Evolutionary conservation across 2,113 vertebrate species (phyloP).

Genomic region (Promerops cafer): DNA sequence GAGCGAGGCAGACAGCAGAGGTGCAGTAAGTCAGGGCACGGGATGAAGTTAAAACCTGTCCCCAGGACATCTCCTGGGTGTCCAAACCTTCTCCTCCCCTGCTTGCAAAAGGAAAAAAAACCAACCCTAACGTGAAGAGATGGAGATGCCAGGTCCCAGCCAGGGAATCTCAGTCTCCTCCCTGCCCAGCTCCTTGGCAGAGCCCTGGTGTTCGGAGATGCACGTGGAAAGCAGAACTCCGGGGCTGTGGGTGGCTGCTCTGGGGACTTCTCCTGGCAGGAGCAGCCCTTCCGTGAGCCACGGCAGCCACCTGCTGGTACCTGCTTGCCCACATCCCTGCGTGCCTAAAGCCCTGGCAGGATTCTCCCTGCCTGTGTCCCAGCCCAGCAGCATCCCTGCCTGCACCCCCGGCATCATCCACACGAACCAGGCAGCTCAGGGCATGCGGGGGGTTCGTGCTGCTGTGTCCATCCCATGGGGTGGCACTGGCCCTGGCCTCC

Average conservation of each 20-base stretch:
- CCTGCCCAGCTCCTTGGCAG: not conserved
- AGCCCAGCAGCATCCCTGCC: not conserved
- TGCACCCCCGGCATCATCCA: not conserved
- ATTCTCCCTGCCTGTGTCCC: not conserved
- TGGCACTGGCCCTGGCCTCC: not conserved
- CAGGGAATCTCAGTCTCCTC: not conserved
- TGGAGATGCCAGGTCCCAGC: not conserved
- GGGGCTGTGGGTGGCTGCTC: not conserved
- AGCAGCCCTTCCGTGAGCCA: not conserved
- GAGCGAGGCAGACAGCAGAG: not conserved
- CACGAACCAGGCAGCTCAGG: not conserved
- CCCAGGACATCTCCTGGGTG: not conserved
- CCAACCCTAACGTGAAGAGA: rapidly evolving
- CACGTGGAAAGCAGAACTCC: rapidly evolving
- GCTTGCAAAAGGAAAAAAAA: rapidly evolving
- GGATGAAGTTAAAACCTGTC: not conserved
- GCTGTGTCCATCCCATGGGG: not conserved
- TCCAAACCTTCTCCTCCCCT: not conserved
- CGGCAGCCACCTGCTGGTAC: not conserved
- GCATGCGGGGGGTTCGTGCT: not conserved
- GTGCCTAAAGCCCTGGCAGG: not conserved
- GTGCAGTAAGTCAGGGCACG: rapidly evolving
- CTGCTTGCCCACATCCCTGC: not conserved
- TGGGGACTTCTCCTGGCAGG: not conserved
- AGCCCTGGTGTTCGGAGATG: not conserved